These are phyloP conservation scores for Trachelus tabidus DNA, from an alignment of 2,888 invertebrate genomes.

Conservation along the genomic window DNA sequence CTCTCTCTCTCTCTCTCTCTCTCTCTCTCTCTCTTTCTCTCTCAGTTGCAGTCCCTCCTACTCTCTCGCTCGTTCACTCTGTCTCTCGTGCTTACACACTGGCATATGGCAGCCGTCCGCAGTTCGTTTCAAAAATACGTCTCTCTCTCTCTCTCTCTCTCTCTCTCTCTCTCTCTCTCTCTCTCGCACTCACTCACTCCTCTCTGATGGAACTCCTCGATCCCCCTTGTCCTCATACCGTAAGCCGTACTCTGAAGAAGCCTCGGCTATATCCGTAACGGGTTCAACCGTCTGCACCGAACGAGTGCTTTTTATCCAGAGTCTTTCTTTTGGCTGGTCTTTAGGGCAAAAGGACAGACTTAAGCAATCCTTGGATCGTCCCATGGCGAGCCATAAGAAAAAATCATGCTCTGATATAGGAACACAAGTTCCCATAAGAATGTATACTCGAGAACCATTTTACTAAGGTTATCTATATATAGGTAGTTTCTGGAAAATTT, in stretches of 20 bases:
- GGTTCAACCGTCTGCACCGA: conserved; percentile 10
- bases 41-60: neutral
- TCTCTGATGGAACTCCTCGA: neutral
- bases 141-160: neutral
- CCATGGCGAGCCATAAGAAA: neutral
- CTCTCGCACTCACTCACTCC: neutral
- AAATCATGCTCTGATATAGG: neutral
- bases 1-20: neutral
- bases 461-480: neutral
- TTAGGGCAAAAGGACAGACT: neutral
- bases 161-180: neutral
- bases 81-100: neutral
- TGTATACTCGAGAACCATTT: neutral
- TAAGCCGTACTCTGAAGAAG: conserved; percentile 7
- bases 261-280: conserved; percentile 12
- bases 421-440: neutral
- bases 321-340: conserved; percentile 19
- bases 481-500: neutral
- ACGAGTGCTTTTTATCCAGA: conserved; percentile 26
- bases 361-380: neutral
- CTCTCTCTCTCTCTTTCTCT: neutral
- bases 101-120: conserved; percentile 3
- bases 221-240: neutral
- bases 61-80: neutral
- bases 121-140: conserved; percentile 3